These are phyloP conservation scores for Drosophila sp. DNA, from an alignment of 1,140 invertebrate species.

Conservation along the genomic window DNA sequence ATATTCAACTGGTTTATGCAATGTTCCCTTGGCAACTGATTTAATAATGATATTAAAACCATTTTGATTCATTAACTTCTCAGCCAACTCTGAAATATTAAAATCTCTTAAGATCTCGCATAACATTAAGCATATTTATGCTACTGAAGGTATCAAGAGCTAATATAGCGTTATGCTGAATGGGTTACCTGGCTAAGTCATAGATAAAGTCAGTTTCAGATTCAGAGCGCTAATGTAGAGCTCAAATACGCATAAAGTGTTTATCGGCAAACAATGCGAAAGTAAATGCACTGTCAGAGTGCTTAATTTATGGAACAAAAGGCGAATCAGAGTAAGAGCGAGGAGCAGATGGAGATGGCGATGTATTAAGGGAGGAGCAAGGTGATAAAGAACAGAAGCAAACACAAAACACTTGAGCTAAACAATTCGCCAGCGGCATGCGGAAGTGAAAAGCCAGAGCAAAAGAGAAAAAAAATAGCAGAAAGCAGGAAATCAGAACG, in stretches of 20 bases:
- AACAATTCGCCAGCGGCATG: slow-evolving; percentile 48
- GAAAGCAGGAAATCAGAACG: slow-evolving; percentile 57
- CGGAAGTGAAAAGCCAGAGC: slow-evolving; percentile 60
- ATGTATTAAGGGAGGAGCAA: neutral
- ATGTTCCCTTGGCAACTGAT: neutral
- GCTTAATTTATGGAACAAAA: slow-evolving; percentile 65
- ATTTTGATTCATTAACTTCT: neutral
- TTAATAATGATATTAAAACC: neutral
- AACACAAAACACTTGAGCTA: slow-evolving; percentile 47
- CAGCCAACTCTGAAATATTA: neutral
- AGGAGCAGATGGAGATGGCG: neutral
- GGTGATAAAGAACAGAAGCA: slow-evolving; percentile 17
- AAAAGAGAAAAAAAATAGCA: slow-evolving; percentile 31
- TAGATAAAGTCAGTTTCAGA: neutral
- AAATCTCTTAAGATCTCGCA: neutral
- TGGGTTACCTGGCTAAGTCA: slow-evolving; percentile 3
- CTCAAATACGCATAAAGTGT: slow-evolving; percentile 49
- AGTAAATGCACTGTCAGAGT: slow-evolving; percentile 67
- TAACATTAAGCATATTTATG: neutral
- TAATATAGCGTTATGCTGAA: slow-evolving; percentile 12
- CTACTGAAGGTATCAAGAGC: neutral
- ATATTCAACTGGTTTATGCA: neutral
- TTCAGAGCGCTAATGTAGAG: slow-evolving; percentile 34
- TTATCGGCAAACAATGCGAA: slow-evolving; percentile 54
- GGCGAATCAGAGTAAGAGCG: neutral